Conservation (phyloP, 2,113 vertebrate genomes). For the Ia io region DNA sequence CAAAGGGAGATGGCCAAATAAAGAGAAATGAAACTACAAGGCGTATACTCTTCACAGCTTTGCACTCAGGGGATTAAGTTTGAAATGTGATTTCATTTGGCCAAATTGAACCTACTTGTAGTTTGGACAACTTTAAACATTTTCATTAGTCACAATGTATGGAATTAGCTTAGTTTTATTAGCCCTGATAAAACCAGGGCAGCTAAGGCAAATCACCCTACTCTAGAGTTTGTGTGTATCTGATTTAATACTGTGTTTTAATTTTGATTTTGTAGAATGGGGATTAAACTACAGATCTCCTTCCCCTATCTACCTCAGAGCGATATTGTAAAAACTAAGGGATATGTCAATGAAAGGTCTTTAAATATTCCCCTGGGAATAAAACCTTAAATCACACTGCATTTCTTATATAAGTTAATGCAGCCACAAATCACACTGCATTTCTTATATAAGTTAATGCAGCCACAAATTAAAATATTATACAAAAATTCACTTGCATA, state of each 20-base stretch:
- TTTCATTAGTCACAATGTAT: background rate
- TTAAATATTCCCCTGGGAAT: too few relatives aligned
- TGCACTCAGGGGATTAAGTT: background rate
- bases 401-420: background rate
- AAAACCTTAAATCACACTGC: too few relatives aligned
- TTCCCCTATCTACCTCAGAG: slow-evolving; percentile 45
- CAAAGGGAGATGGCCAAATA: background rate
- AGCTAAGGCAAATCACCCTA: background rate
- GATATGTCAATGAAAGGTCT: background rate
- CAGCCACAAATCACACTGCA: too few relatives aligned
- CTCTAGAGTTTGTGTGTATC: background rate
- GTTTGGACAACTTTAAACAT: background rate
- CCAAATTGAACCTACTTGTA: background rate
- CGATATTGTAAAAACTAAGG: background rate
- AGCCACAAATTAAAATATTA: background rate
- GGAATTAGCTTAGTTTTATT: background rate
- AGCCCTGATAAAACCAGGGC: background rate
- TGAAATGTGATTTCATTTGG: background rate
- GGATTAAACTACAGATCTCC: background rate
- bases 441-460: background rate
- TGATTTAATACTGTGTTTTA: background rate
- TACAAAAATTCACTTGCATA: background rate
- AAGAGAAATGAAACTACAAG: background rate
- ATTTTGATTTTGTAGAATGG: background rate
- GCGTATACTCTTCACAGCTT: background rate